phyloP scores from a whole-genome alignment of 2,888 invertebrate species.

The Blastobasis lacticolella region DNA sequence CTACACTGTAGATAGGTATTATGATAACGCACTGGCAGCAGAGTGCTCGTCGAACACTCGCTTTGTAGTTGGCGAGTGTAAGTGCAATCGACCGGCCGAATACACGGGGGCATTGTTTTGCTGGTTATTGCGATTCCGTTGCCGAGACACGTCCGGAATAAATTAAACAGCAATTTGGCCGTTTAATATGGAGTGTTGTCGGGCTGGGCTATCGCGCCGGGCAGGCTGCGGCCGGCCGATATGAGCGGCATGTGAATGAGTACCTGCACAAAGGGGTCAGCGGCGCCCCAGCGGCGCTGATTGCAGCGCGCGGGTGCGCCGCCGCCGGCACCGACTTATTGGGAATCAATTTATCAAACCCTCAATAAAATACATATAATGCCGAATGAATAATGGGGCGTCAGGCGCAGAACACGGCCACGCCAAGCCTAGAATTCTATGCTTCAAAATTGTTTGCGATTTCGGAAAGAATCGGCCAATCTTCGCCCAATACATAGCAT shows the following conservation, averaged over 20 bases:
- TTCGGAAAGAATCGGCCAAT: too few species aligned
- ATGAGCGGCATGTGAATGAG: conserved; percentile 66
- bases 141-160: conserved; percentile 71
- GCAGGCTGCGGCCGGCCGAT: conserved; percentile 46
- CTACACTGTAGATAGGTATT: not conserved
- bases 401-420: too few species aligned
- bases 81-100: conserved; percentile 52
- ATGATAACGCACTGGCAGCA: not conserved
- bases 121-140: conserved; percentile 69
- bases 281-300: conserved; percentile 18
- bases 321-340: conserved; percentile 33
- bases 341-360: not conserved
- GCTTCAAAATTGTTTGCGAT: too few species aligned
- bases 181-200: conserved; percentile 71
- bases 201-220: conserved; percentile 55
- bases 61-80: conserved; percentile 14
- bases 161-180: conserved; percentile 72
- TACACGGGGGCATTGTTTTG: conserved; percentile 64
- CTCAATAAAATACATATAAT: too few species aligned
- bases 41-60: not conserved
- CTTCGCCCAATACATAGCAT: too few species aligned
- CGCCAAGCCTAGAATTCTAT: too few species aligned
- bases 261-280: conserved; percentile 47
- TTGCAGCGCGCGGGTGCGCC: conserved; percentile 41
- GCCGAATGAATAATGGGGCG: too few species aligned